Evolutionary conservation across 2,113 vertebrate genomes (phyloP).

Genomic region (Gallinago undulata): DNA sequence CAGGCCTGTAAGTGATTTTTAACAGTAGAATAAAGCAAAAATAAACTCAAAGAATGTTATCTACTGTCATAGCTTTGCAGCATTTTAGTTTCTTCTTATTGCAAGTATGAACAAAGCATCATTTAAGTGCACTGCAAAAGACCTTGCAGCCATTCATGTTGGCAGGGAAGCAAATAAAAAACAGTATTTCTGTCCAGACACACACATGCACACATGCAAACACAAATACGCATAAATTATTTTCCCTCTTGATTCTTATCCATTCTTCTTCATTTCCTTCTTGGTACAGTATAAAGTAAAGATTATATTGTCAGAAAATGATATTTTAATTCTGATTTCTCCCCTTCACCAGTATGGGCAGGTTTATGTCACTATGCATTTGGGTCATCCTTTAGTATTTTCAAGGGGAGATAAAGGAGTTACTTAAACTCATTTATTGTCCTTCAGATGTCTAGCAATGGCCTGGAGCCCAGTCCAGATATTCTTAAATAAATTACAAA

Average conservation of each 20-base stretch:
- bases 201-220: fast-evolving
- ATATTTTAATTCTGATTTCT: background rate
- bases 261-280: background rate
- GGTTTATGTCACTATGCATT: fast-evolving
- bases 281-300: background rate
- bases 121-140: background rate
- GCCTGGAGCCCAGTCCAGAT: background rate
- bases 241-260: background rate
- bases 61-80: background rate
- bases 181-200: background rate
- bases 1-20: background rate
- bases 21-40: background rate
- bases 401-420: background rate
- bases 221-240: fast-evolving
- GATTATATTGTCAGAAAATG: background rate
- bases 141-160: background rate
- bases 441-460: background rate
- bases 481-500: background rate
- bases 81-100: fast-evolving
- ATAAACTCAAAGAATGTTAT: background rate
- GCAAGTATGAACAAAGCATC: background rate
- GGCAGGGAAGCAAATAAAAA: background rate
- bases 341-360: fast-evolving
- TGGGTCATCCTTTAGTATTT: background rate
- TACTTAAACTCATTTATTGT: background rate